Evolutionary conservation across 2,797 vertebrate genomes (phyloP).

Genomic region (Meda fulgida): DNA sequence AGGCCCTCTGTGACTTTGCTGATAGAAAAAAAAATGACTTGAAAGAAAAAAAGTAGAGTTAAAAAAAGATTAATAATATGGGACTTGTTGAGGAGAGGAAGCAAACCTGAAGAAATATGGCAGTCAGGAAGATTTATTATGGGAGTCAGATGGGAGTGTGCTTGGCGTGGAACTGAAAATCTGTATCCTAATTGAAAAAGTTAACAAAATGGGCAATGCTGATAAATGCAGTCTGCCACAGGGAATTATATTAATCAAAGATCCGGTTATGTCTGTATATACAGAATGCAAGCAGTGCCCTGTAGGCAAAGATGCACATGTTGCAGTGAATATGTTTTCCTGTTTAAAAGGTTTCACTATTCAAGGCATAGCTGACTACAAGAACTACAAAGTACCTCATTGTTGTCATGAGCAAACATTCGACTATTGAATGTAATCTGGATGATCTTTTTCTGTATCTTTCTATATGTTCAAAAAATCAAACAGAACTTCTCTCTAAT

Average conservation of each 20-base stretch:
- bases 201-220: constrained; percentile 72
- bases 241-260: constrained; percentile 75
- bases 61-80: constrained; percentile 74
- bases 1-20: constrained; percentile 72
- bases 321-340: constrained; percentile 37
- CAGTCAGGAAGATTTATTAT: constrained; percentile 65
- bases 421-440: not conserved
- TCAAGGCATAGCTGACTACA: not conserved
- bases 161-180: constrained; percentile 72
- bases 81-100: constrained; percentile 65
- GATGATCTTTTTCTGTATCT: not conserved
- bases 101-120: constrained; percentile 69
- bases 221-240: constrained; percentile 70
- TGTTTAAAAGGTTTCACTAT: not conserved
- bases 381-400: not conserved
- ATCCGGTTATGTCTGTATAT: constrained; percentile 65
- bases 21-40: constrained; percentile 62
- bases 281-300: constrained; percentile 39
- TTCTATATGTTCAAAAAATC: not conserved
- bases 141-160: constrained; percentile 75
- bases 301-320: constrained; percentile 67
- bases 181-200: constrained; percentile 78
- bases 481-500: not conserved
- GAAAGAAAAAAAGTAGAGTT: constrained; percentile 65
- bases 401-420: not conserved